These are phyloP conservation scores for Lasioglossum baleicum DNA, from an alignment of 1,140 invertebrate genomes.

Conservation along the genomic window DNA sequence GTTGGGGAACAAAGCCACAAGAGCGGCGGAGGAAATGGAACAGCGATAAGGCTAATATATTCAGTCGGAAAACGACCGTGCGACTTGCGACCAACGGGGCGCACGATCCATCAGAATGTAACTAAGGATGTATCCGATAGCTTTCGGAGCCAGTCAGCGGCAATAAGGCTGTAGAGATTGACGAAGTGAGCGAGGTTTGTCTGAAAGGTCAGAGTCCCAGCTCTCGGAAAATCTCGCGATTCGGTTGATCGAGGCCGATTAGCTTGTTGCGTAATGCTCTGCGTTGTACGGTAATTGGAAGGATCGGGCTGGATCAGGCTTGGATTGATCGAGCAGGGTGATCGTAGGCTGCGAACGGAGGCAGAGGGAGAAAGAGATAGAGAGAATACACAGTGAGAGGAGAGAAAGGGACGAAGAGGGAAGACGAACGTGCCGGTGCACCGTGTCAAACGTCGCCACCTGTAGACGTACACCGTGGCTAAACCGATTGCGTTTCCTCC, in stretches of 20 bases:
- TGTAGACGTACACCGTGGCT: conserved; percentile 68
- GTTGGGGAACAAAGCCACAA: too few relatives aligned
- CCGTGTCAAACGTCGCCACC: conserved; percentile 66
- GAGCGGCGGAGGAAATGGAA: too few relatives aligned
- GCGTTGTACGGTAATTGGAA: conserved; percentile 32
- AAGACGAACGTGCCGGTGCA: conserved; percentile 36
- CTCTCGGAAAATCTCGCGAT: conserved; percentile 16
- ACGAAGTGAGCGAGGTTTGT: conserved; percentile 3
- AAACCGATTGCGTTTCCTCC: conserved; percentile 70
- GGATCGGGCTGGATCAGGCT: conserved; percentile 4
- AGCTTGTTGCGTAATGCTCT: conserved; percentile 16
- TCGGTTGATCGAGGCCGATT: background rate
- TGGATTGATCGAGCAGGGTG: conserved; percentile 27
- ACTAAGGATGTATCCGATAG: too few relatives aligned
- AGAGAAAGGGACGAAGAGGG: background rate
- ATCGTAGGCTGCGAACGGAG: background rate
- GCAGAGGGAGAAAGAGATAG: background rate
- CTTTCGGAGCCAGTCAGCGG: background rate
- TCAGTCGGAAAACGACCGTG: too few relatives aligned
- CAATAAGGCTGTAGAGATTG: conserved; percentile 1
- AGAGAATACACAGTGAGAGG: too few relatives aligned
- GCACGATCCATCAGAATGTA: too few relatives aligned
- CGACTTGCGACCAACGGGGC: too few relatives aligned
- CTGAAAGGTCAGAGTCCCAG: conserved; percentile 18
- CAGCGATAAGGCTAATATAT: too few relatives aligned